Percentiles rank a stretch among this genome's conserved stretches.
Evolutionary conservation across 2,797 vertebrate species (phyloP).

Genomic region (Lepilemur ruficaudatus): DNA sequence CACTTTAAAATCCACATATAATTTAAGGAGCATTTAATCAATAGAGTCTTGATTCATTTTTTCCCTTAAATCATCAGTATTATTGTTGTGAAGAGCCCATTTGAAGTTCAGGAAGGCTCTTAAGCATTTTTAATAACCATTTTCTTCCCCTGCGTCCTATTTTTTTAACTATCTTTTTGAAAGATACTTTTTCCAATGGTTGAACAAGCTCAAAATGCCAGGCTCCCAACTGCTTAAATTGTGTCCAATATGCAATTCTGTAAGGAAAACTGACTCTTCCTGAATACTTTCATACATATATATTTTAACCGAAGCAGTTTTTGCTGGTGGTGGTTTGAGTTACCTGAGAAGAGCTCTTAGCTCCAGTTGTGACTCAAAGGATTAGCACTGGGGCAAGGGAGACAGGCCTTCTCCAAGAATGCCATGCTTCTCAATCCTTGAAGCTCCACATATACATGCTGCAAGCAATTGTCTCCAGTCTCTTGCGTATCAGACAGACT

Average conservation of each 20-base stretch:
- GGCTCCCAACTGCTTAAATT: slow-evolving; percentile 66
- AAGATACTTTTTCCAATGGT: slow-evolving; percentile 71
- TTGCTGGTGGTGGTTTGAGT: background rate
- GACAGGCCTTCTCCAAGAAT: background rate
- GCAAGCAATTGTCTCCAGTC: background rate
- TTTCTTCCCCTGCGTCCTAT: slow-evolving; percentile 61
- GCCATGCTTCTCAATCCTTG: background rate
- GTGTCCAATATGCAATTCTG: slow-evolving; percentile 32
- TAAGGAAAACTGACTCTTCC: slow-evolving; percentile 40
- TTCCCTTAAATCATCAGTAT: slow-evolving; percentile 81
- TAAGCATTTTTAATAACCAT: slow-evolving; percentile 81
- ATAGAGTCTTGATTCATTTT: slow-evolving; percentile 80
- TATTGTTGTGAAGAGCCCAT: slow-evolving; percentile 79
- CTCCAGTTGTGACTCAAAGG: background rate
- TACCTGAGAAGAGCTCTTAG: background rate
- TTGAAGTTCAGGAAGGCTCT: slow-evolving; percentile 78
- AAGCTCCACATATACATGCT: fast-evolving
- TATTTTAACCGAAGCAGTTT: background rate
- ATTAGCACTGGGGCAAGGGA: background rate
- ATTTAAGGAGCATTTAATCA: slow-evolving; percentile 81
- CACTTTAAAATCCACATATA: slow-evolving; percentile 72
- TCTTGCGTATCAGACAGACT: background rate
- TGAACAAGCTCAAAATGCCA: slow-evolving; percentile 72
- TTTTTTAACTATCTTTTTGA: slow-evolving; percentile 68
- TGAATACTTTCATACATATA: background rate